Evolutionary conservation across 2,888 invertebrate genomes (phyloP), one percentile per base, ranked within the genome.

Genomic region (Rotaria socialis): DNA sequence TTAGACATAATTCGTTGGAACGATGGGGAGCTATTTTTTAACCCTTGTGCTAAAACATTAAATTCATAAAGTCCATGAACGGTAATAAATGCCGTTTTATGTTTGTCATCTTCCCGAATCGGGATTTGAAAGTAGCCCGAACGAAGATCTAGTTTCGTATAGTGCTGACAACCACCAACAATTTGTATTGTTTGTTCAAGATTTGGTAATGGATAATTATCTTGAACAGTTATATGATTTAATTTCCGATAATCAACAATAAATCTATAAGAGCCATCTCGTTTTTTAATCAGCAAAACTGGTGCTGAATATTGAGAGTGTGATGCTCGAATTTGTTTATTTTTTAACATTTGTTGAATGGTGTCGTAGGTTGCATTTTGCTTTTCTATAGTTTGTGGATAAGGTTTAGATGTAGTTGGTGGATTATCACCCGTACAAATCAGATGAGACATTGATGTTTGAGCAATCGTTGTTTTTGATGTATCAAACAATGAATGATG

Each of bases 1-100:
- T 87, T 85, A 75, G 90, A 88, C 89, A 90, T 90, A 8, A 89
- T 43, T 1, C 89, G 85, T 74, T 89, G 89, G 86, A 90, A 90
- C 0, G 89, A 89, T 2, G 89, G 88, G 0, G 90, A 90, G 0
- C 89, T 89, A 52, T 89, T 89, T 85, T 88, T 88, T 4, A 90
- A 86, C 0, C 90, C 90, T 88, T 90, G 90, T 2, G 89, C 89
- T 87, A 89, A 88, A 8, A 88, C 88, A 16, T 86, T 88, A 75
- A 89, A 90, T 86, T 89, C 87, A 85, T 88, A 89, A 4, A 88
- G 87, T 1, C 89, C 88, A 24, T 87, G 27, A 5, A 87, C 87
- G 0, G 86, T 87, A 0, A 87, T 85, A 85, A 90, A 89, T 2
- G 89, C 89, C 0, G 89, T 89, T 55, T 89, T 89, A 22, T 87